These are phyloP conservation scores for Scalopus aquaticus DNA, from an alignment of 2,113 vertebrate species.

Conservation along the genomic window DNA sequence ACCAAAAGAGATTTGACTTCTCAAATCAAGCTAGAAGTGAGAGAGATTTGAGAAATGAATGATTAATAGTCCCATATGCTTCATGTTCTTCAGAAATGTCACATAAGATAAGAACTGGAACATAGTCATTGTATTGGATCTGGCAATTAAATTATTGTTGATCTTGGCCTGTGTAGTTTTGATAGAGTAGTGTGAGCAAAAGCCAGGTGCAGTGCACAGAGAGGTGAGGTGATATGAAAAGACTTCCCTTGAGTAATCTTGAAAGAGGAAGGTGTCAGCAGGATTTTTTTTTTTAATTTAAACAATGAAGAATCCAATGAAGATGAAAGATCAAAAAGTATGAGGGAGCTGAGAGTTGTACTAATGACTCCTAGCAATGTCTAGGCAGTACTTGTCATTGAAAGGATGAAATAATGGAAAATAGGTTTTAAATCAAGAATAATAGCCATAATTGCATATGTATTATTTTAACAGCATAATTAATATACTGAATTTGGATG, in stretches of 20 bases:
- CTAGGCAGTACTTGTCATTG: neutral
- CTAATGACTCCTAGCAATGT: neutral
- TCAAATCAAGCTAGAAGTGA: conserved; percentile 4
- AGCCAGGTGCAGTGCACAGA: neutral
- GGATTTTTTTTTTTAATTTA: neutral
- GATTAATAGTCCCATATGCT: neutral
- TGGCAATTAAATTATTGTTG: conserved; percentile 24
- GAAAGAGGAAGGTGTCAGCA: conserved; percentile 4
- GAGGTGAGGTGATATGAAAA: neutral
- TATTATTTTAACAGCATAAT: conserved; percentile 17
- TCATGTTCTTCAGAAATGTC: conserved; percentile 7
- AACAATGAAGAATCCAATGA: neutral
- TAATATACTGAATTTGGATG: conserved; percentile 35
- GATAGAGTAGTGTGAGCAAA: neutral
- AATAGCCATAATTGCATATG: conserved; percentile 6
- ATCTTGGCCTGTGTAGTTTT: neutral
- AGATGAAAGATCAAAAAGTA: conserved; percentile 21
- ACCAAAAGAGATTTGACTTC: neutral
- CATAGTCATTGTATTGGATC: neutral
- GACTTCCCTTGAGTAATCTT: neutral
- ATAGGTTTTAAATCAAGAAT: conserved; percentile 27
- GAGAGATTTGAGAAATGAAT: neutral
- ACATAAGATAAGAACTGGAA: conserved; percentile 6
- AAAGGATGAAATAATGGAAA: neutral
- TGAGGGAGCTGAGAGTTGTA: neutral